Conservation (phyloP, 2,797 vertebrate species). For the Xenops minutus region DNA sequence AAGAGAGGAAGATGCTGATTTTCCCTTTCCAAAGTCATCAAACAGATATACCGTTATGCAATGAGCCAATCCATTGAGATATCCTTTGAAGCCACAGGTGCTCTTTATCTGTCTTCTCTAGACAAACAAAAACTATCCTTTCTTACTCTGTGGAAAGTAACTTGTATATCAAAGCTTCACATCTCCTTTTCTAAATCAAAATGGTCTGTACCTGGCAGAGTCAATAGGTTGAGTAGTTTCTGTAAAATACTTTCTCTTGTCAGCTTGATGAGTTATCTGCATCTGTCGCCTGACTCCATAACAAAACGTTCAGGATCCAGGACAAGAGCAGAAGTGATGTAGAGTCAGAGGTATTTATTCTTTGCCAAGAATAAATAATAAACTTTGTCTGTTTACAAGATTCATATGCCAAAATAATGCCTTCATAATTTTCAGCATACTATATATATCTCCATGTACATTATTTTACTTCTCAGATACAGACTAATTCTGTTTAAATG, state of each 20-base stretch:
- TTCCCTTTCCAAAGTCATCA: neutral
- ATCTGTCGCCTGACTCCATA: neutral
- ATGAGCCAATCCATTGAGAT: neutral
- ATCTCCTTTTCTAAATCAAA: neutral
- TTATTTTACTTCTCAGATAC: neutral
- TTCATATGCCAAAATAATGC: neutral
- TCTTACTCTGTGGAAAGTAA: neutral
- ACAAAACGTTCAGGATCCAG: too few relatives aligned
- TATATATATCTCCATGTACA: neutral
- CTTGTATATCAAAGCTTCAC: neutral
- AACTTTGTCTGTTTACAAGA: neutral
- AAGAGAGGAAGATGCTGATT: neutral
- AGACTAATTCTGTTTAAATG: neutral
- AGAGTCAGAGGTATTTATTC: neutral
- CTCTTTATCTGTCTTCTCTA: neutral
- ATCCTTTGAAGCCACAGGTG: neutral
- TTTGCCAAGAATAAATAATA: too few relatives aligned
- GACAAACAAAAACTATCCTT: neutral
- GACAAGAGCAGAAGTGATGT: neutral
- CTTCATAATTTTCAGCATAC: neutral
- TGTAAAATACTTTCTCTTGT: neutral
- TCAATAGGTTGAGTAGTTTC: rapidly evolving
- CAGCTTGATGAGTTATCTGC: neutral
- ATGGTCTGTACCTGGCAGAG: neutral
- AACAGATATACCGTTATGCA: neutral